These are phyloP conservation scores for Acrobasis consociella DNA, from an alignment of 2,888 invertebrate genomes.

Conservation along the genomic window DNA sequence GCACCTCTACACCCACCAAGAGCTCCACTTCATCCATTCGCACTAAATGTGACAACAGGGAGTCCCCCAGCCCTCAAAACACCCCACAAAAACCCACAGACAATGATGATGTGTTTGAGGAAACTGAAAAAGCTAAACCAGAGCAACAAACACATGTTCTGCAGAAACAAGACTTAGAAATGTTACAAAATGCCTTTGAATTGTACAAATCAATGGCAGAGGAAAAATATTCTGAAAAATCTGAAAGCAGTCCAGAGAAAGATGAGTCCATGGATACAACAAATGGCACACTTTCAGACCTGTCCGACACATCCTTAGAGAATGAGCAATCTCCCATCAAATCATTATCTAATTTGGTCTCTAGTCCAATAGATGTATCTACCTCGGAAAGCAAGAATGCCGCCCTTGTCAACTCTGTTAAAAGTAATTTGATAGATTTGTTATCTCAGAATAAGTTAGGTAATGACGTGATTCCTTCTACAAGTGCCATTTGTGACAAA, in stretches of 20 bases:
- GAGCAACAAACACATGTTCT: conserved; percentile 50
- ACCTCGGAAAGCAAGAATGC: conserved; percentile 56
- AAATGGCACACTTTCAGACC: conserved; percentile 62
- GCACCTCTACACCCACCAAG: conserved; percentile 65
- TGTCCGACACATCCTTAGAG: conserved; percentile 60
- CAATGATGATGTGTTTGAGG: conserved; percentile 44
- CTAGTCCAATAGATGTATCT: conserved; percentile 74
- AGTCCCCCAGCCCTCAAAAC: conserved; percentile 59
- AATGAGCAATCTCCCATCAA: conserved; percentile 84
- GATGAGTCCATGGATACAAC: conserved; percentile 59
- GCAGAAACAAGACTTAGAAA: conserved; percentile 71
- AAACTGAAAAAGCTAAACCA: conserved; percentile 50
- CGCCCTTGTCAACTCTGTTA: conserved; percentile 62
- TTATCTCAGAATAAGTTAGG: conserved; percentile 64
- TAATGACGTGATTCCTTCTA: conserved; percentile 62
- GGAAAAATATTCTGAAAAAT: conserved; percentile 59
- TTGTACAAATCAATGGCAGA: conserved; percentile 71
- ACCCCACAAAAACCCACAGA: conserved; percentile 54
- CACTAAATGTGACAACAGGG: conserved; percentile 59
- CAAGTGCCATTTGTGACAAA: conserved; percentile 61
- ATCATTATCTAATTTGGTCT: conserved; percentile 85
- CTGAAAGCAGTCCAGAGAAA: conserved; percentile 52
- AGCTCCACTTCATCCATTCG: conserved; percentile 50
- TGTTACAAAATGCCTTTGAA: conserved; percentile 74
- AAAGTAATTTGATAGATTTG: conserved; percentile 73